Percentiles rank a stretch among this genome's conserved stretches.
Evolutionary conservation across 2,113 vertebrate genomes (phyloP).

Genomic region (Brachypodius melanocephalos): DNA sequence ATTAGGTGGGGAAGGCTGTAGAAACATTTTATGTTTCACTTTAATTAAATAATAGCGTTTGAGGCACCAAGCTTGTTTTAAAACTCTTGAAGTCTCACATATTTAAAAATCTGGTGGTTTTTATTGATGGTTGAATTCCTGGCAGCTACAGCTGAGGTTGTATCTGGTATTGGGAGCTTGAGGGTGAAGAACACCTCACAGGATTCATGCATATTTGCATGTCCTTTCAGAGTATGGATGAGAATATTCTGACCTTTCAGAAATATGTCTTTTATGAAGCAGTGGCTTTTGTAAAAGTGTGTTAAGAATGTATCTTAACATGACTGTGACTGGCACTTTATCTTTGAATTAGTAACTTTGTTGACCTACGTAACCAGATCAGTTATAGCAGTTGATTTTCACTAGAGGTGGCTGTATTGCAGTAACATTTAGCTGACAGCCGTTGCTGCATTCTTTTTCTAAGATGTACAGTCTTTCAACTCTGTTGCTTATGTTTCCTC

Average conservation of each 20-base stretch:
- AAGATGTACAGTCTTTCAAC: neutral
- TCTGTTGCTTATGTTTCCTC: neutral
- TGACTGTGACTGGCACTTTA: neutral
- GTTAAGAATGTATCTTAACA: neutral
- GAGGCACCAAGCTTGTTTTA: neutral
- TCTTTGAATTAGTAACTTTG: neutral
- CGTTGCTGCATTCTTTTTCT: neutral
- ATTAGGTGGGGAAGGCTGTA: neutral
- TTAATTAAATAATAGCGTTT: neutral
- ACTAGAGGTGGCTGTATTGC: neutral
- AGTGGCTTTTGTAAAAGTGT: neutral
- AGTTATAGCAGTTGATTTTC: neutral
- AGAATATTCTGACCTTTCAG: neutral
- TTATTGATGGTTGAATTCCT: neutral
- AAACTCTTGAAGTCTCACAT: rapidly evolving
- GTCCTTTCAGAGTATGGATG: neutral
- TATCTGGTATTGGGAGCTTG: neutral
- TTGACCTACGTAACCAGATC: neutral
- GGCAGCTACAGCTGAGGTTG: neutral
- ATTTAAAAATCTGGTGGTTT: neutral
- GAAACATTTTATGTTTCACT: neutral
- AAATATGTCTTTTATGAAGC: neutral
- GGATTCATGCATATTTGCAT: neutral
- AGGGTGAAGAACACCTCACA: neutral
- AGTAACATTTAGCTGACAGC: neutral